These are phyloP conservation scores for Melanchra persicariae DNA, from an alignment of 2,888 invertebrate species.

Conservation along the genomic window DNA sequence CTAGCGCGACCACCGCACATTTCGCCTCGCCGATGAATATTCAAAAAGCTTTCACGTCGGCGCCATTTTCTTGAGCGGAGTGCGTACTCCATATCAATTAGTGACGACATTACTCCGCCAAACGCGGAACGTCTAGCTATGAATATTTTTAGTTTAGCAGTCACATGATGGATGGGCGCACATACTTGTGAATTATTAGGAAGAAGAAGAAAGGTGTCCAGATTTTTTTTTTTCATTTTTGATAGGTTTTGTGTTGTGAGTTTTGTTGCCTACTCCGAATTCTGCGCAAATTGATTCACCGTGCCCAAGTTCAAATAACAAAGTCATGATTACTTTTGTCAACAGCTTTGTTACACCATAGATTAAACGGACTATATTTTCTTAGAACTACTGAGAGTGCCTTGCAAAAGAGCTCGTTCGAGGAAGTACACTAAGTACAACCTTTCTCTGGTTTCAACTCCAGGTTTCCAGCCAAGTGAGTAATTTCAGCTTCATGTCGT, in stretches of 20 bases:
- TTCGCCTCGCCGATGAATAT: slow-evolving; percentile 75
- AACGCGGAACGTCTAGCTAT: slow-evolving; percentile 66
- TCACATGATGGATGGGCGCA: slow-evolving; percentile 53
- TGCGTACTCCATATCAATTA: slow-evolving; percentile 79
- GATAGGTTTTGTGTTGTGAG: not conserved
- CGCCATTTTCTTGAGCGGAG: slow-evolving; percentile 73
- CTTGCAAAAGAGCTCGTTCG: too few species aligned
- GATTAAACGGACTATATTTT: not conserved
- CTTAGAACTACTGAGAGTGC: not conserved
- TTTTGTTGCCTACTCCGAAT: not conserved
- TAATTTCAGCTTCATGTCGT: too few species aligned
- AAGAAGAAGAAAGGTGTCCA: not conserved
- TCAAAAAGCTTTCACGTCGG: slow-evolving; percentile 72
- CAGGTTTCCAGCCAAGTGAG: not conserved
- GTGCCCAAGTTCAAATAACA: not conserved
- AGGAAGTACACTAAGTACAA: too few species aligned
- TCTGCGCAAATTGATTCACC: not conserved
- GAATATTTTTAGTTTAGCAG: slow-evolving; percentile 69
- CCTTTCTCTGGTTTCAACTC: too few species aligned
- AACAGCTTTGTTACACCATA: not conserved
- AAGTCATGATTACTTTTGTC: not conserved
- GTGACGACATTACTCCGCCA: slow-evolving; percentile 69
- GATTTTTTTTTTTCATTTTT: slow-evolving; percentile 10
- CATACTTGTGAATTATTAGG: slow-evolving; percentile 39
- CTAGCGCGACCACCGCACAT: slow-evolving; percentile 62